These are phyloP conservation scores for Reticulitermes lucifugus DNA, from an alignment of 2,888 invertebrate genomes.

Conservation along the genomic window DNA sequence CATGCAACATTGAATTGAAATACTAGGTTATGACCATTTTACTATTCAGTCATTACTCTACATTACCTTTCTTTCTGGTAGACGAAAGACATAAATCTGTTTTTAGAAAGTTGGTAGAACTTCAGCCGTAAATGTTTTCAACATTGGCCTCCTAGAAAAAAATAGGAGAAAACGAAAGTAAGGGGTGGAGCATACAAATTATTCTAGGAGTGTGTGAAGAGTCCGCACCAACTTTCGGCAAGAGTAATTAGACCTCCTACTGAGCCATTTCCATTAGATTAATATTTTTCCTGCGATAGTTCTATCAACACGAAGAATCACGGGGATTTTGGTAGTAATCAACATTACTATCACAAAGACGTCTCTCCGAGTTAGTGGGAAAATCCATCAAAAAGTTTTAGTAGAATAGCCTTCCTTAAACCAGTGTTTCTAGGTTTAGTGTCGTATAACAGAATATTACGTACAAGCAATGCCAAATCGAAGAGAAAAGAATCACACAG, in stretches of 20 bases:
- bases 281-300: slow-evolving; percentile 12
- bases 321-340: neutral
- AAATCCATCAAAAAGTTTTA: neutral
- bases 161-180: neutral
- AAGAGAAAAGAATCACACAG: too few species aligned
- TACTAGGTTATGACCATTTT: neutral
- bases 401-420: neutral
- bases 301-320: neutral
- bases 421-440: neutral
- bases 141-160: neutral
- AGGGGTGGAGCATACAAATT: neutral
- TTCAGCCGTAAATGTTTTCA: neutral
- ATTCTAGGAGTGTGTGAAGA: neutral
- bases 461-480: too few species aligned
- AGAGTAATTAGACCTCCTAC: neutral
- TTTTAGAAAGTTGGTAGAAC: neutral
- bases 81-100: neutral
- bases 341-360: neutral
- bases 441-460: too few species aligned
- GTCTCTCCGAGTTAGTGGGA: neutral
- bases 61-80: slow-evolving; percentile 1
- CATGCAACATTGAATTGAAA: neutral
- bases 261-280: neutral
- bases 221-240: neutral
- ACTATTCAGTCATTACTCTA: neutral